Base-by-base conservation (phyloP, 2,113 vertebrate species). In the Delphinus delphis region DNA sequence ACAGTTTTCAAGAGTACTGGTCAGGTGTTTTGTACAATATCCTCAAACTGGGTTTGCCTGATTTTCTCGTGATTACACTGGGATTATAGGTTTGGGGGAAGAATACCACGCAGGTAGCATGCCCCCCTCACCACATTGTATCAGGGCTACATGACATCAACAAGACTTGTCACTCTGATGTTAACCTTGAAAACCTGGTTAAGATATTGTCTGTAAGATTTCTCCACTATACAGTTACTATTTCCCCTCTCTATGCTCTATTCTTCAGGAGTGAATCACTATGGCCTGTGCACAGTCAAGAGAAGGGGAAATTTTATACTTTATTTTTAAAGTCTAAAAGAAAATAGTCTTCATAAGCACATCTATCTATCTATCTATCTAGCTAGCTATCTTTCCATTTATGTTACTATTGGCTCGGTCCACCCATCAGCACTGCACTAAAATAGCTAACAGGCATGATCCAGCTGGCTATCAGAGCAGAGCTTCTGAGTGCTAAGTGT, bases 371-470 rank as follows among this genome's bases (percentile, higher is more conserved):
- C 53, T 53, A 36, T 36, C 33, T 86, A 8, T 25, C 36, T 63
- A 47, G 1, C 14, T 68, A 25, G 2, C 12, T 62, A 5, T 33
- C 31, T n/a, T 55, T 79, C 81, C 84, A 28, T 23, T 33, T 74
- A 71, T 68, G 60, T 88, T 76, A 83, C 21, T 63, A 26, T 13
- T 93, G 31, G 5, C 8, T 38, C 68, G 38, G 88, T 36, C 31
- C 25, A 80, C 11, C 44, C 31, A 73, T 73, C n/a, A 79, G 71
- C 36, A 87, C 6, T 67, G 36, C 36, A 76, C 44, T 70, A 85
- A 95, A 91, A 97, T 38, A 87, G 65, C 63, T 83, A 95, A 60
- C 14, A n/a, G 15, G 28, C 41, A 8, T 21, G 7, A 91, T 80
- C 62, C n/a, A 74, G 33, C 58, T 81, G 58, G 68, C 11, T 76